Conservation (phyloP, 2,797 vertebrate genomes). For the Leptoclinus maculatus region DNA sequence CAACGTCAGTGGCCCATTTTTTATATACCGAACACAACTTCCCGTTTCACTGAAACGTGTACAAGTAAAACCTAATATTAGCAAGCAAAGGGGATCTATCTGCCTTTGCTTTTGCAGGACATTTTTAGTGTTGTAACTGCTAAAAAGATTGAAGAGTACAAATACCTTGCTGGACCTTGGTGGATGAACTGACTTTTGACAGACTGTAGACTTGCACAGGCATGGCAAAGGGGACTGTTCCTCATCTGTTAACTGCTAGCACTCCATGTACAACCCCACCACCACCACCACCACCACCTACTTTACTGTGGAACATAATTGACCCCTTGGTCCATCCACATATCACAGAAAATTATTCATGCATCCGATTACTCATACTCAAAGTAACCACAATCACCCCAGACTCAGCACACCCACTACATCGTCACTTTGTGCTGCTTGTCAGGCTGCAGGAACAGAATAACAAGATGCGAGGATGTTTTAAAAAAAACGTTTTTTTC, state of each 20-base stretch:
- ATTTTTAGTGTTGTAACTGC: neutral
- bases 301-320: slow-evolving; percentile 10
- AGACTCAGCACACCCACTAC: slow-evolving; percentile 40
- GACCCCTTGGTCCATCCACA: slow-evolving; percentile 13
- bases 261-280: neutral
- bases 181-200: neutral
- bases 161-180: neutral
- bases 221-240: neutral
- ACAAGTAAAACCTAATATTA: neutral
- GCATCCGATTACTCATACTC: slow-evolving; percentile 28
- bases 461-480: neutral
- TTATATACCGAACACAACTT: neutral
- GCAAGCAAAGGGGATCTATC: neutral
- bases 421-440: slow-evolving; percentile 5
- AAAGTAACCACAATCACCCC: slow-evolving; percentile 14
- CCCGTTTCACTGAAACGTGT: neutral
- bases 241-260: neutral
- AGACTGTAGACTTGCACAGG: neutral
- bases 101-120: neutral
- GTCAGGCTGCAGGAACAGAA: slow-evolving; percentile 23
- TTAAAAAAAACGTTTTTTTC: neutral
- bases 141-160: neutral
- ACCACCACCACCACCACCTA: neutral
- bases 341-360: slow-evolving; percentile 37
- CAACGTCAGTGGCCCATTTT: neutral